phyloP scores from a whole-genome alignment of 2,797 vertebrate species.

The Sebastes oblongus region DNA sequence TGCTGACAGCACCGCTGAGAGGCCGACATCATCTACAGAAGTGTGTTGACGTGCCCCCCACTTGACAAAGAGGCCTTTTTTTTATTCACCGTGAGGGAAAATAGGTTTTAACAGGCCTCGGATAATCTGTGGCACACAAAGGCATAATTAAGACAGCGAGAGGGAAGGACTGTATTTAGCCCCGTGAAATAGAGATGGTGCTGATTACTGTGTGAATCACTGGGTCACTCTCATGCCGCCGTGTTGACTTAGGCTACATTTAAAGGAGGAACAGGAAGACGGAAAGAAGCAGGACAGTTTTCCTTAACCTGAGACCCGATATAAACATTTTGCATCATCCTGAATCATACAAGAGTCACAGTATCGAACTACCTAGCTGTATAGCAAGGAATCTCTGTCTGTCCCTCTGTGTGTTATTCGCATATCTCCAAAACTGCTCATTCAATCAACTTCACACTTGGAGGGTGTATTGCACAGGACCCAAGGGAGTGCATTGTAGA shows the following conservation, averaged over 20 bases:
- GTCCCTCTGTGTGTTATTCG: accelerated
- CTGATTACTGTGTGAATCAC: conserved; percentile 28
- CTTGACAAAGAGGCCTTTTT: conserved; percentile 69
- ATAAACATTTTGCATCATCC: conserved; percentile 13
- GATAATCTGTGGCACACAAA: conserved; percentile 54
- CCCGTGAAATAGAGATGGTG: conserved; percentile 15
- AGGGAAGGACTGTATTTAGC: conserved; percentile 29
- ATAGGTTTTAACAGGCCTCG: conserved; percentile 56
- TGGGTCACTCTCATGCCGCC: background rate
- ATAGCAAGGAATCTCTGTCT: too few relatives aligned
- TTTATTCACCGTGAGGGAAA: conserved; percentile 54
- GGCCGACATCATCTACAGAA: conserved; percentile 53
- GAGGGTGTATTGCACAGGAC: too few relatives aligned
- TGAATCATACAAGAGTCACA: background rate
- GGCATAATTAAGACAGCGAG: conserved; percentile 49
- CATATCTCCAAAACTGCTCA: too few relatives aligned
- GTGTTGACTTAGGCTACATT: conserved; percentile 5
- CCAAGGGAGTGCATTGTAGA: too few relatives aligned
- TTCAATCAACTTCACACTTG: too few relatives aligned
- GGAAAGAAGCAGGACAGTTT: background rate
- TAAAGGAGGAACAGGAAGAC: background rate
- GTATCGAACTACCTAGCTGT: too few relatives aligned
- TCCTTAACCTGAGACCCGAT: background rate
- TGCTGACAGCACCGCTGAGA: conserved; percentile 66
- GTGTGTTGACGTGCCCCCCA: conserved; percentile 74